Evolutionary conservation across 2,797 vertebrate genomes (phyloP).

Genomic region (Brotogeris chrysoptera): DNA sequence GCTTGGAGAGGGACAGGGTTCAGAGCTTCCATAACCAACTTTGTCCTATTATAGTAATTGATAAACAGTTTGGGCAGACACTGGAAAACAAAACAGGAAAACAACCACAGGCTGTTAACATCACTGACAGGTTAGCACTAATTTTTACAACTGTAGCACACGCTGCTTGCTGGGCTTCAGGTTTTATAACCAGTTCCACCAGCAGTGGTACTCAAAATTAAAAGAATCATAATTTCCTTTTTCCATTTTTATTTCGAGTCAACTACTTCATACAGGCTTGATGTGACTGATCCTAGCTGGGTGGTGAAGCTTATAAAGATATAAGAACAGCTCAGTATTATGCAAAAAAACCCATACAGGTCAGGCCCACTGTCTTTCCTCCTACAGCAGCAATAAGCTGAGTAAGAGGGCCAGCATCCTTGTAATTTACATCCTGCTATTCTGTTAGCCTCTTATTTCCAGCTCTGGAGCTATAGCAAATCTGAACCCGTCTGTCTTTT

Average conservation of each 20-base stretch:
- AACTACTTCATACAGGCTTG: background rate
- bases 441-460: background rate
- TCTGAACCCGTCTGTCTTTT: background rate
- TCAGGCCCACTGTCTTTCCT: background rate
- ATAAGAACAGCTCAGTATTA: background rate
- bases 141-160: background rate
- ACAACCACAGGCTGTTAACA: background rate
- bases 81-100: background rate
- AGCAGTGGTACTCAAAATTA: background rate
- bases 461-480: background rate
- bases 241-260: background rate
- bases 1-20: fast-evolving
- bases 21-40: background rate
- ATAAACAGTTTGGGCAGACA: background rate
- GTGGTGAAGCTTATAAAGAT: background rate
- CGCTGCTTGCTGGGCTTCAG: background rate
- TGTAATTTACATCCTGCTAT: background rate
- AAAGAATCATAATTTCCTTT: background rate
- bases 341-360: fast-evolving
- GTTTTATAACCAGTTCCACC: background rate
- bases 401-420: background rate
- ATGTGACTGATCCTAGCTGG: background rate
- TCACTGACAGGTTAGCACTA: background rate
- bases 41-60: background rate
- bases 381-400: background rate